These are phyloP conservation scores for Adelges cooleyi DNA, from an alignment of 1,140 invertebrate genomes.

Conservation along the genomic window DNA sequence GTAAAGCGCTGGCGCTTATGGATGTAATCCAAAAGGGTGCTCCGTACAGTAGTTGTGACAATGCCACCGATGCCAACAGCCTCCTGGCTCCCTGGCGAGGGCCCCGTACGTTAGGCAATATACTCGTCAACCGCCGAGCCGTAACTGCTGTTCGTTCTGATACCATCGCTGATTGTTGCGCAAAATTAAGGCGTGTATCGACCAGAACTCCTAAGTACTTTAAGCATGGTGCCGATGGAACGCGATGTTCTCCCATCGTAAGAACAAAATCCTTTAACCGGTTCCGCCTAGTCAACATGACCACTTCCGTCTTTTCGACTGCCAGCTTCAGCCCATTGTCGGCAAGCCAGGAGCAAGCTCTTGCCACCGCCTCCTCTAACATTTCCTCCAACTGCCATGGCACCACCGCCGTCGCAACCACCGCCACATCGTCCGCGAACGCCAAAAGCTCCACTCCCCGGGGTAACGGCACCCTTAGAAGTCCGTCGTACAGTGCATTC, in stretches of 20 bases:
- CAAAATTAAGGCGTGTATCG: not conserved
- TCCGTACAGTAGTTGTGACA: no score
- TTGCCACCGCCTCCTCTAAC: no score
- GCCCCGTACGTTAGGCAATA: not conserved
- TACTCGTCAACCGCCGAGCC: not conserved
- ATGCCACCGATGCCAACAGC: not conserved
- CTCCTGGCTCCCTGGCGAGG: not conserved
- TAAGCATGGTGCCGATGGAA: not conserved
- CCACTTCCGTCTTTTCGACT: not conserved
- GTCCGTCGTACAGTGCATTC: not conserved
- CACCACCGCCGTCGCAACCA: no score
- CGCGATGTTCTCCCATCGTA: not conserved
- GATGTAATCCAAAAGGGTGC: not conserved
- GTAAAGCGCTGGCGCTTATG: not conserved
- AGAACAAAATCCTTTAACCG: not conserved
- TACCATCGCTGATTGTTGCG: not conserved
- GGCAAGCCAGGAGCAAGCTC: not conserved
- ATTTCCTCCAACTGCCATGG: no score
- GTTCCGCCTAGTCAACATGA: not conserved
- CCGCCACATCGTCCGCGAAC: not conserved
- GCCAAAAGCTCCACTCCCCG: not conserved
- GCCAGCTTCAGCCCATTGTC: not conserved
- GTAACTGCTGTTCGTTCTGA: not conserved
- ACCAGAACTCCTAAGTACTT: not conserved
- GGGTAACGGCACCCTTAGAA: not conserved